Evolutionary conservation across 2,888 invertebrate species (phyloP).

Genomic region (Bibio marci): DNA sequence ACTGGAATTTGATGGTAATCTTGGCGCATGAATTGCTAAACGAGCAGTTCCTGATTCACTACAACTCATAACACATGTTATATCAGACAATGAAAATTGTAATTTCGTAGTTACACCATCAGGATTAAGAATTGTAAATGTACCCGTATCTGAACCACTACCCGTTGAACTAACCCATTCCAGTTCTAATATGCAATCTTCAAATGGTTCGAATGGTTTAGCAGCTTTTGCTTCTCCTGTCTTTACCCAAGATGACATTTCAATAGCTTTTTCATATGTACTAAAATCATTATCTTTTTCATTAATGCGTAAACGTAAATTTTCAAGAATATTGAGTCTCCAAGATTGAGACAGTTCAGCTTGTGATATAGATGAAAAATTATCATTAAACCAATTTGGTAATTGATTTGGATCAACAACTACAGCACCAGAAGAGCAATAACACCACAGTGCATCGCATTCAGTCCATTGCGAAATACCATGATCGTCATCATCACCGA

Average conservation of each 20-base stretch:
- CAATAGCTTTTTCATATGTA: slow-evolving; percentile 59
- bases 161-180: slow-evolving; percentile 56
- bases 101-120: slow-evolving; percentile 60
- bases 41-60: slow-evolving; percentile 68
- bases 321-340: slow-evolving; percentile 54
- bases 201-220: slow-evolving; percentile 35
- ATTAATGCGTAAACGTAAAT: slow-evolving; percentile 41
- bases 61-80: slow-evolving; percentile 57
- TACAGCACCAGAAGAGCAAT: slow-evolving; percentile 67
- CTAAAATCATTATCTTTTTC: slow-evolving; percentile 32
- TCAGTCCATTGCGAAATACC: slow-evolving; percentile 46
- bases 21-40: slow-evolving; percentile 55
- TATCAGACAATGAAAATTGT: slow-evolving; percentile 56
- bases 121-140: slow-evolving; percentile 56
- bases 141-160: slow-evolving; percentile 51
- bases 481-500: slow-evolving; percentile 61
- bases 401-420: slow-evolving; percentile 50
- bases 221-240: slow-evolving; percentile 61
- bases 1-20: slow-evolving; percentile 30
- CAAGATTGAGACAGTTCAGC: slow-evolving; percentile 54
- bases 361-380: slow-evolving; percentile 30
- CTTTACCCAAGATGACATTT: slow-evolving; percentile 74
- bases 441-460: slow-evolving; percentile 65
- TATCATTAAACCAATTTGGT: slow-evolving; percentile 65
- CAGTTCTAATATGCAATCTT: slow-evolving; percentile 63